Conservation (phyloP, 2,113 vertebrate genomes). For the Marmota flaviventris region DNA sequence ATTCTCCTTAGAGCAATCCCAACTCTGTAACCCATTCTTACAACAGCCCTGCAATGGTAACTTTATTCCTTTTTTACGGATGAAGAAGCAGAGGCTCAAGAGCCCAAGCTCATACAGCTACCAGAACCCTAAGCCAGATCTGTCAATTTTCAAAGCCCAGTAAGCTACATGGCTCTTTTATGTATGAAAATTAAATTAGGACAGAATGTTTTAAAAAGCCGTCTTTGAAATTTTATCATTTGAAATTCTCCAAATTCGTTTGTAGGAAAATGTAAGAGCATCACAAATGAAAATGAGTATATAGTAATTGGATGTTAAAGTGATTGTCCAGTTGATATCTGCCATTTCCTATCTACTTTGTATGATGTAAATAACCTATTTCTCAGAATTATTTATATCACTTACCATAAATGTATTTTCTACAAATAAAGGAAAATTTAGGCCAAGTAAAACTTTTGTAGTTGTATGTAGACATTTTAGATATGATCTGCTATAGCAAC, state of each 20-base stretch:
- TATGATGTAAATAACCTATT: conserved; percentile 4
- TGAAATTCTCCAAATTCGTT: not conserved
- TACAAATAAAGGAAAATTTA: conserved; percentile 3
- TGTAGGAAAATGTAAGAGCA: not conserved
- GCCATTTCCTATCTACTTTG: not conserved
- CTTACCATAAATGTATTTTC: not conserved
- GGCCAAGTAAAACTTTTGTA: not conserved
- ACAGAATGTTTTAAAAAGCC: not conserved
- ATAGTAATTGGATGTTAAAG: not conserved
- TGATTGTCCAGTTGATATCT: not conserved
- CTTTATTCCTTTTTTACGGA: not conserved
- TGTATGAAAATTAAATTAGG: conserved; percentile 38
- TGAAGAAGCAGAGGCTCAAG: not conserved
- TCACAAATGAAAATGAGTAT: not conserved
- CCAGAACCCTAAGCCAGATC: not conserved
- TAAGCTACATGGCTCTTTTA: not conserved
- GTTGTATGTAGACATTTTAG: not conserved
- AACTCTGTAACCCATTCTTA: not conserved
- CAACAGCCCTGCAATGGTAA: not conserved
- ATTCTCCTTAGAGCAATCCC: conserved; percentile 10
- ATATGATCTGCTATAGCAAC: not conserved
- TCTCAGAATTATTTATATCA: not conserved
- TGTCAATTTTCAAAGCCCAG: not conserved
- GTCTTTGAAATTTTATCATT: conserved; percentile 41
- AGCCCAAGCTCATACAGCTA: not conserved